These are phyloP conservation scores for Atherix ibis DNA, from an alignment of 2,888 invertebrate species.

Conservation along the genomic window DNA sequence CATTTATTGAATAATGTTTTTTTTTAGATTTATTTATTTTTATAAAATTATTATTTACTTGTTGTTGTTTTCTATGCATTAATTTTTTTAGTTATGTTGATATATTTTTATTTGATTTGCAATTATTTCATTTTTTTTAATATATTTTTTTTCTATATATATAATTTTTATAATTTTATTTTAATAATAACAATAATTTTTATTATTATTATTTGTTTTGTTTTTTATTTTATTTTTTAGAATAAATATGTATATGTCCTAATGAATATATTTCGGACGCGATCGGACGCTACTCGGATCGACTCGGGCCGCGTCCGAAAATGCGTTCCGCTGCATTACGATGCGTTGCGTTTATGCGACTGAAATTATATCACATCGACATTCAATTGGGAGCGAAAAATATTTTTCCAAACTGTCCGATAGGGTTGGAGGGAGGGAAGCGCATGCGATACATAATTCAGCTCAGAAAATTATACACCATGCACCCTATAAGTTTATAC, in stretches of 20 bases:
- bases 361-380: constrained; percentile 31
- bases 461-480: not conserved
- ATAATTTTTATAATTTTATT: constrained; percentile 17
- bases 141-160: constrained; percentile 3
- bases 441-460: constrained; percentile 17
- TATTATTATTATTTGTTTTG: constrained; percentile 6
- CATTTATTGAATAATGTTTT: too few species aligned
- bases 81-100: not conserved
- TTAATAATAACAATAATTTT: too few species aligned
- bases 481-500: too few species aligned
- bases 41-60: constrained; percentile 3
- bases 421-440: constrained; percentile 17
- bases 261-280: constrained; percentile 20
- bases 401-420: constrained; percentile 17
- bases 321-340: constrained; percentile 36
- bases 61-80: constrained; percentile 8
- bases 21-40: constrained; percentile 4
- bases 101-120: not conserved
- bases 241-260: too few species aligned
- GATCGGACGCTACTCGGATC: constrained; percentile 35
- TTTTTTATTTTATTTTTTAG: constrained; percentile 7
- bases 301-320: constrained; percentile 35
- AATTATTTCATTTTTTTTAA: constrained; percentile 6
- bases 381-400: constrained; percentile 19
- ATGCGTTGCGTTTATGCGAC: constrained; percentile 35